Percentiles rank a stretch among this genome's conserved stretches.
Conservation (phyloP, 2,113 vertebrate genomes). For the Bufo bufo region DNA sequence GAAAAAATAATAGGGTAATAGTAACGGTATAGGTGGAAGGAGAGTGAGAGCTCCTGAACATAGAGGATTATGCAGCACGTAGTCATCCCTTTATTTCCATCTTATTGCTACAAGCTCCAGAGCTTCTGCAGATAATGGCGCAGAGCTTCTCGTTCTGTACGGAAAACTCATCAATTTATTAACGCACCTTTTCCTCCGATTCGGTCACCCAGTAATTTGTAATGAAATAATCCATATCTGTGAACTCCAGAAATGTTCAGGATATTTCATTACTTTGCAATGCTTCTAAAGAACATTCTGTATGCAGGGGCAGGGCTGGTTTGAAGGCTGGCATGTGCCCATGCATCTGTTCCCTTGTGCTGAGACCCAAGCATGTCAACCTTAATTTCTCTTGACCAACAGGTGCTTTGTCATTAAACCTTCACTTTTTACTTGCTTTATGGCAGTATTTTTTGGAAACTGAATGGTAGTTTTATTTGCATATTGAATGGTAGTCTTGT, state of each 20-base stretch:
- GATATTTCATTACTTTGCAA: not conserved
- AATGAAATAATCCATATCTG: not conserved
- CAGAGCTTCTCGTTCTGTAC: slow-evolving; percentile 9
- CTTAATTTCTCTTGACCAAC: not conserved
- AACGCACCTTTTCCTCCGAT: not conserved
- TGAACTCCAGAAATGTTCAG: not conserved
- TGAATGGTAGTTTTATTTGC: no score
- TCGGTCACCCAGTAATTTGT: not conserved
- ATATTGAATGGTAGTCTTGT: not conserved
- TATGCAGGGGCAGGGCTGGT: no score
- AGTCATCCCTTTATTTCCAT: slow-evolving; percentile 28
- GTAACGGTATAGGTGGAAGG: not conserved
- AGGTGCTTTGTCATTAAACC: not conserved
- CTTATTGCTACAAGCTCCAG: not conserved
- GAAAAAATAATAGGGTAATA: not conserved
- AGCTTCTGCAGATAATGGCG: slow-evolving; percentile 10
- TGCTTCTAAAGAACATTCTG: no score
- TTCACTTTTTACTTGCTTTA: not conserved
- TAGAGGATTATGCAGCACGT: not conserved
- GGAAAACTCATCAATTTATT: slow-evolving; percentile 32
- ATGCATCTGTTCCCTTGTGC: no score
- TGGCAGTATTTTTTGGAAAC: no score
- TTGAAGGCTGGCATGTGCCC: no score
- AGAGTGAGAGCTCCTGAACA: not conserved
- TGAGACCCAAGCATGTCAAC: no score